Percentiles rank a stretch among this genome's conserved stretches.
Conservation (phyloP, 2,113 vertebrate genomes). For the Alethe diademata region DNA sequence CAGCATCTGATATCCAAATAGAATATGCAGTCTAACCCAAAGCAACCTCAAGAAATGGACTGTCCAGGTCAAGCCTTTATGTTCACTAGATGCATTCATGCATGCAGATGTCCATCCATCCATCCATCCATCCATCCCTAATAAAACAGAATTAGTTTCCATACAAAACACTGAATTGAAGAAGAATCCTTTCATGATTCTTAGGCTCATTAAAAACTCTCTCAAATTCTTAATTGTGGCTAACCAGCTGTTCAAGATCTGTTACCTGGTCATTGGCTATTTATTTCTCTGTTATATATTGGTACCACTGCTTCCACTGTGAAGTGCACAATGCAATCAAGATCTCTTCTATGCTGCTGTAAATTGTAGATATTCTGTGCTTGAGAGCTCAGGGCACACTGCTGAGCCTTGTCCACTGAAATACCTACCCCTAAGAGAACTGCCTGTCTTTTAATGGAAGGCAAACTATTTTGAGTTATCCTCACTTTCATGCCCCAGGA, state of each 20-base stretch:
- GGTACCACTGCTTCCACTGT: neutral
- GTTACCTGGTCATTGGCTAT: neutral
- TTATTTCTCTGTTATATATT: neutral
- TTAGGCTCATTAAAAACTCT: neutral
- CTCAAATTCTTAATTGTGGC: neutral
- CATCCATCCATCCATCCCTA: neutral
- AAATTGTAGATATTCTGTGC: neutral
- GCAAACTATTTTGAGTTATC: neutral
- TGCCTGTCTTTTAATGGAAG: neutral
- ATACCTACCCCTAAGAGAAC: neutral
- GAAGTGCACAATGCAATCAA: neutral
- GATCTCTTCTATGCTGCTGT: neutral
- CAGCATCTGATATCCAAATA: neutral
- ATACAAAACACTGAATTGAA: neutral
- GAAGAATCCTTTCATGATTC: neutral
- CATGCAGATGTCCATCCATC: neutral
- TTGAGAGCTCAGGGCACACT: neutral
- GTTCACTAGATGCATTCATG: neutral
- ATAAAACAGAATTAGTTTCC: neutral
- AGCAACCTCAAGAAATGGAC: neutral
- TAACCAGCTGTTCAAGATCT: neutral
- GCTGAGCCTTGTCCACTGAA: neutral
- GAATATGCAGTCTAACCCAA: neutral
- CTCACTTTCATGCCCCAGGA: neutral
- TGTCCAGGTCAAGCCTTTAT: neutral